Evolutionary conservation across 2,888 invertebrate species (phyloP), one percentile per base, ranked within the genome.

Genomic region (Galeruca laticollis): DNA sequence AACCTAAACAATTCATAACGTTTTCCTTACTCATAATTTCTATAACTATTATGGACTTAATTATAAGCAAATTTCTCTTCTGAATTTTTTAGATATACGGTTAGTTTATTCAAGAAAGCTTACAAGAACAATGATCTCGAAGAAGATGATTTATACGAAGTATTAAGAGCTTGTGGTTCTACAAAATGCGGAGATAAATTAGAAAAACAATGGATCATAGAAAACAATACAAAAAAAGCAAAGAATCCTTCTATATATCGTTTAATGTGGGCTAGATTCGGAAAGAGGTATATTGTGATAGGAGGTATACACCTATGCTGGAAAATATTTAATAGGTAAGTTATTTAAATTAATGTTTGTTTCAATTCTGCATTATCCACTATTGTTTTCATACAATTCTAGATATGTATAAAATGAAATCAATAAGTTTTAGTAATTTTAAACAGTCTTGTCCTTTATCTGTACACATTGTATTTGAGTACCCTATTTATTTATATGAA

Each of bases 21-120:
- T 26, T 3, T 26, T 26, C 26, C 26, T 1, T 26, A 26, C 6
- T 26, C 26, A 26, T 5, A 26, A 26, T 26, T 26, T 5, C 2
- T 26, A 3, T 26, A 5, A 0, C 6, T 26, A 26, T 6, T 26
- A n/a, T n/a, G n/a, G n/a, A n/a, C n/a, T n/a, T n/a, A n/a, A n/a
- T n/a, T n/a, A n/a, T n/a, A n/a, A n/a, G n/a, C n/a, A n/a, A n/a
- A n/a, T n/a, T n/a, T n/a, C n/a, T n/a, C n/a, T n/a, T n/a, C n/a
- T n/a, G n/a, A n/a, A 9, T 49, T 37, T 52, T 26, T 68, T 82
- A 92, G 92, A 82, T 93, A 91, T 90, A 88, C 91, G 0, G 83
- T 90, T 63, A 89, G 89, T 74, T 88, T 89, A 8, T 92, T 93
- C 78, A 89, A 88, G 82, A 87, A 89, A 68, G 92, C 92, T 6